Evolutionary conservation across 2,888 invertebrate species (phyloP).

Genomic region (Cinara cedri): DNA sequence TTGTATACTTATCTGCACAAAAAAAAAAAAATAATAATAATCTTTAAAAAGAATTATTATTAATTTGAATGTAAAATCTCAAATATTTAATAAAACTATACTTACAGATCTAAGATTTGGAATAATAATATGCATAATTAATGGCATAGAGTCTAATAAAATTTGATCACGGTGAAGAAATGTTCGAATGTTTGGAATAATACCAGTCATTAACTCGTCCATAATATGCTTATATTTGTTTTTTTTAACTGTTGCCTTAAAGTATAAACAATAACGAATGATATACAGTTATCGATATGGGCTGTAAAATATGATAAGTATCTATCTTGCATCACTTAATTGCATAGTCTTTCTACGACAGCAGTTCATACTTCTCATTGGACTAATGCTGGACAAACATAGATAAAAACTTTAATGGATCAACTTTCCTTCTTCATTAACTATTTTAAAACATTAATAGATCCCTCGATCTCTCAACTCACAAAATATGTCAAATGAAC

Average conservation of each 20-base stretch:
- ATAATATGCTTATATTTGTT: slow-evolving; percentile 67
- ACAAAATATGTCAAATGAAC: too few species aligned
- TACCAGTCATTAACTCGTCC: slow-evolving; percentile 70
- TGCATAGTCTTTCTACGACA: too few species aligned
- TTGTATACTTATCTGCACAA: slow-evolving; percentile 69
- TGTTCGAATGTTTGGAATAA: slow-evolving; percentile 67
- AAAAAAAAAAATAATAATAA: slow-evolving; percentile 2
- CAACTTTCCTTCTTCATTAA: too few species aligned
- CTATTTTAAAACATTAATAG: too few species aligned
- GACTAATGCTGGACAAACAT: too few species aligned
- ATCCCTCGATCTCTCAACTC: too few species aligned
- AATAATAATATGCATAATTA: slow-evolving; percentile 74
- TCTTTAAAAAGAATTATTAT: background rate
- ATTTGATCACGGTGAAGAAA: slow-evolving; percentile 65
- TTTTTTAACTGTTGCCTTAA: slow-evolving; percentile 68
- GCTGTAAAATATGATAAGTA: too few species aligned
- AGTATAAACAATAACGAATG: slow-evolving; percentile 58
- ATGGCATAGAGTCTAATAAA: slow-evolving; percentile 75
- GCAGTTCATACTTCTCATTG: too few species aligned
- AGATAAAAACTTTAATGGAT: too few species aligned
- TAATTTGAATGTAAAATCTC: background rate
- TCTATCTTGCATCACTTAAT: too few species aligned
- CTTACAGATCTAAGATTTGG: slow-evolving; percentile 77
- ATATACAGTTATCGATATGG: too few species aligned
- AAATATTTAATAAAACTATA: slow-evolving; percentile 49